Evolutionary conservation across 2,113 vertebrate genomes (phyloP).

Genomic region (Pardalotus punctatus): DNA sequence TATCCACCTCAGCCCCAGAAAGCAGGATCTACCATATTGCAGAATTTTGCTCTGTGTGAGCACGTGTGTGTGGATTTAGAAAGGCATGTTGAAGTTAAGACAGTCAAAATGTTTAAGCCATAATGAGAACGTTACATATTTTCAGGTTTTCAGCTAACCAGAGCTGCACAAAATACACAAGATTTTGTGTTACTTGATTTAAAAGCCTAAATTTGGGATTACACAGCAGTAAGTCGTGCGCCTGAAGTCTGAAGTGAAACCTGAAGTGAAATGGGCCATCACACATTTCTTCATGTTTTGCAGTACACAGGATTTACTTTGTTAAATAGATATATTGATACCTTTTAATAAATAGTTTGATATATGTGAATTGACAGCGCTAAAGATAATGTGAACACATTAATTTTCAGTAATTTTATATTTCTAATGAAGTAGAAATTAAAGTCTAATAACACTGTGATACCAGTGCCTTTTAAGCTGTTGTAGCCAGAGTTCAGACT

Average conservation of each 20-base stretch:
- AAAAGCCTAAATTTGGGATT: neutral
- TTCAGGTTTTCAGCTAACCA: neutral
- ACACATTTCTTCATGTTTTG: neutral
- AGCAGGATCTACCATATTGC: neutral
- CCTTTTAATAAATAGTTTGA: neutral
- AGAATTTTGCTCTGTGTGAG: neutral
- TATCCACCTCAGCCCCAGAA: neutral
- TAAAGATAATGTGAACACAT: neutral
- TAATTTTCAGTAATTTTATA: neutral
- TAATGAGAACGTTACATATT: neutral
- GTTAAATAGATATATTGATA: neutral
- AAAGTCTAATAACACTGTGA: neutral
- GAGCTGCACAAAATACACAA: neutral
- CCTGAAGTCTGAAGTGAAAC: neutral
- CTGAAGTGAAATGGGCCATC: neutral
- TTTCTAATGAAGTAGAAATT: neutral
- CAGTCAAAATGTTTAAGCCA: neutral
- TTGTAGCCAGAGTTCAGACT: neutral
- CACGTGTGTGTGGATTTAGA: accelerated
- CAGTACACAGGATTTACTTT: neutral
- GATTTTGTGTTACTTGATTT: neutral
- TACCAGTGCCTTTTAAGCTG: neutral
- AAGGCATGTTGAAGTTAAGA: neutral
- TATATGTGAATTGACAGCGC: neutral
- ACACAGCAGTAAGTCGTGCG: neutral